Evolutionary conservation across 1,140 invertebrate species (phyloP).

Genomic region (Tetraneura akinire): DNA sequence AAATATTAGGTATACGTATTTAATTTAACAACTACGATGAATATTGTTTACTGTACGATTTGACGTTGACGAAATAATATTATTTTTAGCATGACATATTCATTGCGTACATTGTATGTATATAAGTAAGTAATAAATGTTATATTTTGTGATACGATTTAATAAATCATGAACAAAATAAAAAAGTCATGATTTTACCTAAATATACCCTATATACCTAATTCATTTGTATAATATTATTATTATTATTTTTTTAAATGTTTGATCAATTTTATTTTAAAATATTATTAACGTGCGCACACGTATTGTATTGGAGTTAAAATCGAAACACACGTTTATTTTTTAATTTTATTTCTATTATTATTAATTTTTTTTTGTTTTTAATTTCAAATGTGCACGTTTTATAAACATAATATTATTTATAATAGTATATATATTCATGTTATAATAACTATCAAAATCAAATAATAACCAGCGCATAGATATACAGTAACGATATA

Average conservation of each 20-base stretch:
- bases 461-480: conserved; percentile 9
- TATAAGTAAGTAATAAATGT: too few relatives aligned
- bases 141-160: neutral
- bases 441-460: neutral
- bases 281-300: conserved; percentile 2
- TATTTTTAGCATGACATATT: conserved; percentile 15
- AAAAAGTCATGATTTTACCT: neutral
- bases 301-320: conserved; percentile 1
- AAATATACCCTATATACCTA: neutral
- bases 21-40: too few relatives aligned
- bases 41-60: neutral
- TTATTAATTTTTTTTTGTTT: neutral
- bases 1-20: too few relatives aligned
- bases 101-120: conserved; percentile 1
- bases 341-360: conserved; percentile 1
- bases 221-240: neutral
- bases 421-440: too few relatives aligned
- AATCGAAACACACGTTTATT: neutral
- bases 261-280: conserved; percentile 25
- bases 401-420: neutral
- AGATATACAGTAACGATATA: too few relatives aligned
- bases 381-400: neutral
- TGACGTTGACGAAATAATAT: conserved; percentile 32
- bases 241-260: conserved; percentile 21
- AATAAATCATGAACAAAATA: neutral